Conservation (phyloP, 2,113 vertebrate genomes). For the Istiophorus platypterus region DNA sequence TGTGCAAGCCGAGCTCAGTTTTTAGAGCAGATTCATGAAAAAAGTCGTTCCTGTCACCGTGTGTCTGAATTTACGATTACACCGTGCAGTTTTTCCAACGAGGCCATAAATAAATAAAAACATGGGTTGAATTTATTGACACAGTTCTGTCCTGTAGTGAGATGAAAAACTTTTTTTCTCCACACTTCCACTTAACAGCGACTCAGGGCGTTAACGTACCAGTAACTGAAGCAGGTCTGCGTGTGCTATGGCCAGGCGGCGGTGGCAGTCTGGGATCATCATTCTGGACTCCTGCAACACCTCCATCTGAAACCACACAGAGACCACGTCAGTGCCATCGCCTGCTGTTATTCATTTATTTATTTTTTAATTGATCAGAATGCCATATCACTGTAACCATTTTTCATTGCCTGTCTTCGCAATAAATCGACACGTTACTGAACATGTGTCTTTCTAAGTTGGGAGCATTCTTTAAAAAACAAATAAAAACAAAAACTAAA, state of each 20-base stretch:
- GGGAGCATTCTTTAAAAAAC: constrained; percentile 1
- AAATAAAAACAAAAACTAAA: no score
- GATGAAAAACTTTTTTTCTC: neutral
- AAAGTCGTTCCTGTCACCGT: neutral
- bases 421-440: constrained; percentile 41
- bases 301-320: constrained; percentile 86
- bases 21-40: neutral
- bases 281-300: constrained; percentile 94
- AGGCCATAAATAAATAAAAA: neutral
- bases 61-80: neutral
- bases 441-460: constrained; percentile 19
- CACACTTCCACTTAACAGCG: neutral
- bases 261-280: constrained; percentile 98
- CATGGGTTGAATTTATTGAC: neutral
- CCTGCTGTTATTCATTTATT: no score
- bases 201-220: constrained; percentile 82
- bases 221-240: constrained; percentile 90
- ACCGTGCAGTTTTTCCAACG: neutral
- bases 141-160: neutral
- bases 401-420: constrained; percentile 31
- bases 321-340: constrained; percentile 17
- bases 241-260: constrained; percentile 89
- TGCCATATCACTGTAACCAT: neutral
- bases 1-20: neutral
- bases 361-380: neutral